A percentile compares a stretch with the other conserved stretches of the same genome.
Evolutionary conservation across 2,113 vertebrate genomes (phyloP).

Genomic region (Scophthalmus maximus): DNA sequence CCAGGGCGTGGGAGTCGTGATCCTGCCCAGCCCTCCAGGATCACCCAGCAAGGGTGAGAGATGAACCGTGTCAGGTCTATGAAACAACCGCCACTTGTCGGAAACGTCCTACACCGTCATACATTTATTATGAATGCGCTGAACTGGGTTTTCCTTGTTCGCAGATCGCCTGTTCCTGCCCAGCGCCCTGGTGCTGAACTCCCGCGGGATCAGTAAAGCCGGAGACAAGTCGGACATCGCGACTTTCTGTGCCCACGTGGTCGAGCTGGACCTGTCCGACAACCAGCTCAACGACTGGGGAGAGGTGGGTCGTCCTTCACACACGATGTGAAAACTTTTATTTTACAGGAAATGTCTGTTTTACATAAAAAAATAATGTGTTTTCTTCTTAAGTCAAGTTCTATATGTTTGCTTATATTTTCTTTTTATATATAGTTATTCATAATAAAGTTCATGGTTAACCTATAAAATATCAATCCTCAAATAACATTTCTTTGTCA

Average conservation of each 20-base stretch:
- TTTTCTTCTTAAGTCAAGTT: too few species aligned
- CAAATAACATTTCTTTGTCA: too few species aligned
- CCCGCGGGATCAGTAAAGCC: conserved; percentile 92
- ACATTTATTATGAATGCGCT: background rate
- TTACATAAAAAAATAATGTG: too few species aligned
- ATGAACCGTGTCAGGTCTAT: background rate
- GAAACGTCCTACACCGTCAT: background rate
- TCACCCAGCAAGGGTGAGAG: conserved; percentile 93
- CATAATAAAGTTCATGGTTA: too few species aligned
- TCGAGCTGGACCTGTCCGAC: conserved; percentile 94
- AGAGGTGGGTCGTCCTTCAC: too few species aligned
- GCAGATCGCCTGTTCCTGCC: conserved; percentile 95
- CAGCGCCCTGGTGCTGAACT: conserved; percentile 90
- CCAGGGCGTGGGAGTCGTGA: conserved; percentile 90
- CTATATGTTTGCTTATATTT: too few species aligned
- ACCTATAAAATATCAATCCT: too few species aligned
- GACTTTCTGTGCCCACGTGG: conserved; percentile 93
- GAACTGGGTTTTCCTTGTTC: background rate
- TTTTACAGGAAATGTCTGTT: too few species aligned
- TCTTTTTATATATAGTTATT: too few species aligned
- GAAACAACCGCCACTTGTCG: background rate
- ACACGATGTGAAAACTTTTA: too few species aligned
- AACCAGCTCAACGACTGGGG: conserved; percentile 95
- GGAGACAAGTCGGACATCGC: conserved; percentile 92
- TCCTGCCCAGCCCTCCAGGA: conserved; percentile 90